These are phyloP conservation scores for Leptobrachium leishanense DNA, from an alignment of 2,113 vertebrate genomes.

Conservation along the genomic window DNA sequence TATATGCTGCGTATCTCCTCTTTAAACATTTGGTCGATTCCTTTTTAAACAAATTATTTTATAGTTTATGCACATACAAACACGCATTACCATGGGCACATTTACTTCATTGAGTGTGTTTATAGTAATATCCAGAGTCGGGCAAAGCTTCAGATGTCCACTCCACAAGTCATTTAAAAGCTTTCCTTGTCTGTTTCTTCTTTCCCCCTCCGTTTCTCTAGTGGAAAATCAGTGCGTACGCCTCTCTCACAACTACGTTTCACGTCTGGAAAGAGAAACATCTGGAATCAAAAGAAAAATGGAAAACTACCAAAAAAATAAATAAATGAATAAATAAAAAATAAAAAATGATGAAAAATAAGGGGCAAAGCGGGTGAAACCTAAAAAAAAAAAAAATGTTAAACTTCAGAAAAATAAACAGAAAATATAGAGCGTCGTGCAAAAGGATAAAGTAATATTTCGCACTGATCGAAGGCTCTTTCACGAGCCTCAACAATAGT, in stretches of 20 bases:
- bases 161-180: not conserved
- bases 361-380: not conserved
- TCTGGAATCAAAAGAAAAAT: not conserved
- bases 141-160: not conserved
- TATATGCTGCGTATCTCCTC: too few species aligned
- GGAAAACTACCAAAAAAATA: not conserved
- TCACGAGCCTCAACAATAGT: not conserved
- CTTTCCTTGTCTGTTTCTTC: not conserved
- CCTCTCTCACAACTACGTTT: not conserved
- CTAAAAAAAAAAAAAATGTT: not conserved
- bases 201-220: not conserved
- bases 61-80: too few species aligned
- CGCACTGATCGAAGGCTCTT: not conserved
- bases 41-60: too few species aligned
- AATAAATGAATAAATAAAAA: not conserved
- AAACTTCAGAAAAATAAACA: not conserved
- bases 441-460: not conserved
- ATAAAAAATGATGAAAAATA: not conserved
- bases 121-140: too few species aligned
- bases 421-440: not conserved
- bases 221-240: not conserved
- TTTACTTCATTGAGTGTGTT: too few species aligned
- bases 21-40: too few species aligned
- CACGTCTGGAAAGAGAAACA: not conserved
- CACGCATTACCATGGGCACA: too few species aligned